Conservation (phyloP, 2,113 vertebrate species). For the Lanius collurio region DNA sequence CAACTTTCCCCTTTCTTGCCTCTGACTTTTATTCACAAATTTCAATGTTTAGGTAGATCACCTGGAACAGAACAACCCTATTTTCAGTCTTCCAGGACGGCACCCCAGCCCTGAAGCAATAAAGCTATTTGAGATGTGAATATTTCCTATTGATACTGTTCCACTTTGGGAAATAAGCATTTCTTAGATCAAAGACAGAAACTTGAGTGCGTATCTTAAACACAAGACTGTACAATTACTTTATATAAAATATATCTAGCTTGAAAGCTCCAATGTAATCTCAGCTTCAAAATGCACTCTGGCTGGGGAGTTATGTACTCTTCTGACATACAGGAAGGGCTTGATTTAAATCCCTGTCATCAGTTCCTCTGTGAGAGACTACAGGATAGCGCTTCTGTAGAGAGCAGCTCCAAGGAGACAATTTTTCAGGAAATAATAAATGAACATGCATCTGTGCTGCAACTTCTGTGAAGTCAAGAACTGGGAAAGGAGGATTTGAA, state of each 20-base stretch:
- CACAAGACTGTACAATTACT: slow-evolving; percentile 1
- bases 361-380: background rate
- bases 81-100: background rate
- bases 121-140: background rate
- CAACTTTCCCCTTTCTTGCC: background rate
- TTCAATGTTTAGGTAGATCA: background rate
- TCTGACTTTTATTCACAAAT: background rate
- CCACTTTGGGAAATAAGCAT: slow-evolving; percentile 12
- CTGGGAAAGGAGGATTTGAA: background rate
- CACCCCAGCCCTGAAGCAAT: slow-evolving; percentile 3
- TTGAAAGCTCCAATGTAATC: slow-evolving; percentile 3
- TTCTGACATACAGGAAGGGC: background rate
- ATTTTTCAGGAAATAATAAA: slow-evolving; percentile 26
- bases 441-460: background rate
- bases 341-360: slow-evolving; percentile 31
- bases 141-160: slow-evolving; percentile 14
- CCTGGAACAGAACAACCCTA: background rate
- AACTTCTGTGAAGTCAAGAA: background rate
- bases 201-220: background rate
- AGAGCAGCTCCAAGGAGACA: background rate
- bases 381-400: background rate
- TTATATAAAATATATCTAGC: slow-evolving; percentile 33
- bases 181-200: slow-evolving; percentile 24
- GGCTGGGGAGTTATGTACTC: background rate
- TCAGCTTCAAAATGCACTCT: slow-evolving; percentile 14